Percentiles rank a stretch among this genome's conserved stretches.
Evolutionary conservation across 64 coral and sea anemone species (phyloP).

Genomic region (Montipora capricornis): DNA sequence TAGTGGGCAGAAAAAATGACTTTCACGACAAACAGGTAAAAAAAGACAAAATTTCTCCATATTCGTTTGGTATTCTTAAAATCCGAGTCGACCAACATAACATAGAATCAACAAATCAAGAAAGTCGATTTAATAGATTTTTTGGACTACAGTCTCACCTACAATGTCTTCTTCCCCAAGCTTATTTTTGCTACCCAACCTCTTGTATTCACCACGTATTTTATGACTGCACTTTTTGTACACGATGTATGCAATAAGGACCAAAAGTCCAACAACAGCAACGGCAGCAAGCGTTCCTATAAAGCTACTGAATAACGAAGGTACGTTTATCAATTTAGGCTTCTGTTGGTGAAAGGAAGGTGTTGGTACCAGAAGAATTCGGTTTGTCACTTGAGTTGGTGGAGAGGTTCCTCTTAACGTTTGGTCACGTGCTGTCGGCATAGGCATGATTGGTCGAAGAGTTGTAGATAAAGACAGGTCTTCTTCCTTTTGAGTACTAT

Average conservation of each 20-base stretch:
- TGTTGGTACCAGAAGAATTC: background rate
- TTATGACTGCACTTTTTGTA: background rate
- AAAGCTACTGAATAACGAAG: background rate
- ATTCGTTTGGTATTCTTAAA: too few relatives aligned
- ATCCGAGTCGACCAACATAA: too few relatives aligned
- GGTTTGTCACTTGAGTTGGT: background rate
- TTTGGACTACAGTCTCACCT: background rate
- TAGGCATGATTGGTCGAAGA: background rate
- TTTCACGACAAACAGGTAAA: too few relatives aligned
- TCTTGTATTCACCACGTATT: background rate
- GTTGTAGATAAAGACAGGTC: background rate
- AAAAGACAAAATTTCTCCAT: too few relatives aligned
- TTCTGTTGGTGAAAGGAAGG: background rate
- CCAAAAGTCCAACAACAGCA: background rate
- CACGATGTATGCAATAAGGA: background rate
- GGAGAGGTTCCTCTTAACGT: background rate
- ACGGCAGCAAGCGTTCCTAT: background rate
- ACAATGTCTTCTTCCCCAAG: background rate
- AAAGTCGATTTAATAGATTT: too few relatives aligned
- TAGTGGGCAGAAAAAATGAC: too few relatives aligned
- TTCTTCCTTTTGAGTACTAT: background rate
- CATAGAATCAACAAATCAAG: too few relatives aligned
- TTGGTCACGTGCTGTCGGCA: background rate
- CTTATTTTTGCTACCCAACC: background rate
- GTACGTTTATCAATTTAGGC: background rate